Evolutionary conservation across 2,888 invertebrate genomes (phyloP), one percentile per base, ranked within the genome.

Genomic region (Watsonalla cultraria): DNA sequence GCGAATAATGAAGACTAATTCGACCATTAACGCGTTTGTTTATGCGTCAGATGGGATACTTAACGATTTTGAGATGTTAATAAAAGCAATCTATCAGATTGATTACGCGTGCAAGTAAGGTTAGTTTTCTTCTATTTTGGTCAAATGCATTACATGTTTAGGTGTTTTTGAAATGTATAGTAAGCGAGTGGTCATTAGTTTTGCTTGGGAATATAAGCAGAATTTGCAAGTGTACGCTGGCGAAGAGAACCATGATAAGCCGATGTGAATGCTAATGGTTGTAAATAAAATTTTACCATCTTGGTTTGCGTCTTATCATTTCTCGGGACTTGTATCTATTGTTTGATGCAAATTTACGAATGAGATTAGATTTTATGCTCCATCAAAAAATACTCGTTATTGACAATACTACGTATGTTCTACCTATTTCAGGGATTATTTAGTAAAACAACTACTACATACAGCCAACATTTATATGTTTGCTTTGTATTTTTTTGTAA

Each of bases 231-330:
- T 76, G 72, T 69, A 42, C 42, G 42, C 42, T 66, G 70, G 63
- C 64, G 65, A 66, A 68, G 66, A 69, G 65, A 61, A 61, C 60
- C 59, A 65, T 74, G 82, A 83, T 84, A 85, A 84, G 84, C 80
- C 71, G 66, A 68, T 58, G 70, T 68, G 68, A 82, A 81, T 84
- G 80, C 79, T 81, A 84, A 85, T 84, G 82, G 70, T 63, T 66
- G 72, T 80, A 77, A 80, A 84, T 83, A 82, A 83, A 82, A 80
- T 82, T 79, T 84, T 84, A 85, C 82, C 83, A 77, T 67, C 69
- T 65, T 66, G 55, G 64, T 68, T 72, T 61, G 66, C 67, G 61
- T 66, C 66, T 64, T 82, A 81, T 83, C 81, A 65, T 62, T 55
- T 62, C 58, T 60, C 69, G 62, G 68, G 70, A 70, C 70, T 65